Evolutionary conservation across 2,888 invertebrate genomes (phyloP), one percentile per base, ranked within the genome.

Genomic region (Listrodromus nycthemerus): DNA sequence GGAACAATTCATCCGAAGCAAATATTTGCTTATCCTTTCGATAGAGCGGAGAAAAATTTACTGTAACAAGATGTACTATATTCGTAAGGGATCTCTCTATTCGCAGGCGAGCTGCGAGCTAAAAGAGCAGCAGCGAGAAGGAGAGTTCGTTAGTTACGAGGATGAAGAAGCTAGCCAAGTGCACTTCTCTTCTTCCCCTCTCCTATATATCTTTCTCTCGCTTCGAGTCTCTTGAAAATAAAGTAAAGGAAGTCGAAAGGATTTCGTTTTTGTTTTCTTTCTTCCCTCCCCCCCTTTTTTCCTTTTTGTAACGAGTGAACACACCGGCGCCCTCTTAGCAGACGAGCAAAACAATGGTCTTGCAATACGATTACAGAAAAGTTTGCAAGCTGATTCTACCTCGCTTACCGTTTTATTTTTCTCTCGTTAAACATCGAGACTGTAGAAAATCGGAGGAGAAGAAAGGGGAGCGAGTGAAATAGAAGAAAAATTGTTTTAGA

Each of bases 341-440:
- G 52, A 67, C 69, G 75, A 80, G 65, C 67, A 80, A 83, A 80
- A 83, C 83, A 80, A 82, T 85, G 67, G 77, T 19, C 50, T 77
- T 21, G 75, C 80, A 83, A 80, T 80, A 77, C 77, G 83, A 83
- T 83, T 83, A 77, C 77, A 74, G 65, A 80, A 80, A 83, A 83
- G 85, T 85, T 82, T 30, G 45, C 77, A 74, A 83, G 82, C 80
- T 80, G 65, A 61, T 80, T 73, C 61, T 61, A 21, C 48, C 45
- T 75, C 73, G 65, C 55, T 75, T 66, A 45, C 48, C 70, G 16
- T 67, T n/a, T 13, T 52, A 27, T 75, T 48, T 61, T 70, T 55
- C 71, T 63, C 61, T 75, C 69, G 79, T 75, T 80, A 79, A 58
- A 79, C 74, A 58, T 79, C 70, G 70, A 78, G 78, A 75, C 70